Conservation (phyloP, 2,797 vertebrate genomes). For the Tympanoctomys barrerae region DNA sequence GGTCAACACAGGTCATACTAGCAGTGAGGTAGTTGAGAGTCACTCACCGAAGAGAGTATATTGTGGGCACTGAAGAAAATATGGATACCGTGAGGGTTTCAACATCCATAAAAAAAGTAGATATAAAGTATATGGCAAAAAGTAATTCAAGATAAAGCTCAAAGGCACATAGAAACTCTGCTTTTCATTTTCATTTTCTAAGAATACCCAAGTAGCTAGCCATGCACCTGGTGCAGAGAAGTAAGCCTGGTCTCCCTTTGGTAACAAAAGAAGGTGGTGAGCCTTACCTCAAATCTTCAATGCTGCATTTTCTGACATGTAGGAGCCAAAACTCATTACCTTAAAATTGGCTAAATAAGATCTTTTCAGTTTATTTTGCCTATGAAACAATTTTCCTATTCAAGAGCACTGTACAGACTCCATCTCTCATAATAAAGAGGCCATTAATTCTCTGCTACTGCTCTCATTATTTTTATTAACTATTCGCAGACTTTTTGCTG, state of each 20-base stretch:
- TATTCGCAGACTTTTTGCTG: conserved; percentile 74
- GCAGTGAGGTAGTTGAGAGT: not conserved
- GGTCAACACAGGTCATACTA: not conserved
- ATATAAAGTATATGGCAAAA: not conserved
- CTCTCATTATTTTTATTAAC: conserved; percentile 84
- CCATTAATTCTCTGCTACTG: conserved; percentile 82
- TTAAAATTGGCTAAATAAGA: conserved; percentile 79
- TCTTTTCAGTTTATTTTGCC: conserved; percentile 80
- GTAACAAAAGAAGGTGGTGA: not conserved
- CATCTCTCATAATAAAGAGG: conserved; percentile 81
- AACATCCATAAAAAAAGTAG: not conserved
- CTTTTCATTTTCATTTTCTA: not conserved
- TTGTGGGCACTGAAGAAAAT: not conserved
- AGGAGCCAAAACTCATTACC: conserved; percentile 74
- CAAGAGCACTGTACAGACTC: conserved; percentile 75
- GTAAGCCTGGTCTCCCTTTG: not conserved
- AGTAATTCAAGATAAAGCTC: not conserved
- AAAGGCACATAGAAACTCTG: not conserved
- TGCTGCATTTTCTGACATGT: conserved; percentile 67
- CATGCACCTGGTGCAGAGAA: not conserved
- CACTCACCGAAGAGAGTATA: not conserved
- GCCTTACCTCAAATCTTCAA: conserved; percentile 21
- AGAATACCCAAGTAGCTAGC: not conserved
- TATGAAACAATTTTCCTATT: conserved; percentile 78
- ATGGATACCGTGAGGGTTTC: not conserved